Conservation (phyloP, 2,113 vertebrate genomes). For the Rhea pennata region DNA sequence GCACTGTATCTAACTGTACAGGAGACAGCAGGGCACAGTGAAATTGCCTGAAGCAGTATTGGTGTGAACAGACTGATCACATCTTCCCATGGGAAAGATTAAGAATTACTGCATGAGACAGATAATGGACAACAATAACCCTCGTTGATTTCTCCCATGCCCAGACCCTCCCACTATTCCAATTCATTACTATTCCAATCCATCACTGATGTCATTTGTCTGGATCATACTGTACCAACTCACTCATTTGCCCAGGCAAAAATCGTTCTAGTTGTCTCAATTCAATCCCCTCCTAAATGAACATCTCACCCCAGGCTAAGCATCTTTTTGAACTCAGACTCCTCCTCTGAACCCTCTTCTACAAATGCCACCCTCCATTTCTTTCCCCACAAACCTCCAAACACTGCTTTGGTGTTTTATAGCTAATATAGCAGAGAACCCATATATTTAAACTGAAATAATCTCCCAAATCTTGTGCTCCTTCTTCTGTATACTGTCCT, state of each 20-base stretch:
- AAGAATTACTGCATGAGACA: not conserved
- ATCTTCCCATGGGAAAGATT: not conserved
- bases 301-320: not conserved
- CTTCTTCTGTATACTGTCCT: not conserved
- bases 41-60: slow-evolving; percentile 5
- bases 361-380: not conserved
- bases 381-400: not conserved
- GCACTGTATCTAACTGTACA: not conserved
- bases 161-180: not conserved
- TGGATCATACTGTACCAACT: not conserved
- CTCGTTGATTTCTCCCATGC: accelerated
- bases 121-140: not conserved
- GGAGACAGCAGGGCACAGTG: slow-evolving; percentile 5
- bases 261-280: not conserved
- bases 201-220: not conserved
- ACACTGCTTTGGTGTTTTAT: not conserved
- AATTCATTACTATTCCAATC: not conserved
- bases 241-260: not conserved
- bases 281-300: not conserved
- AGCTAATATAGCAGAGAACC: not conserved
- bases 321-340: not conserved
- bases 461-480: not conserved
- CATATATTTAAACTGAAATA: accelerated
- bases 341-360: not conserved
- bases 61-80: not conserved